Evolutionary conservation across 1,140 invertebrate species (phyloP).

Genomic region (Drosophila lowei): DNA sequence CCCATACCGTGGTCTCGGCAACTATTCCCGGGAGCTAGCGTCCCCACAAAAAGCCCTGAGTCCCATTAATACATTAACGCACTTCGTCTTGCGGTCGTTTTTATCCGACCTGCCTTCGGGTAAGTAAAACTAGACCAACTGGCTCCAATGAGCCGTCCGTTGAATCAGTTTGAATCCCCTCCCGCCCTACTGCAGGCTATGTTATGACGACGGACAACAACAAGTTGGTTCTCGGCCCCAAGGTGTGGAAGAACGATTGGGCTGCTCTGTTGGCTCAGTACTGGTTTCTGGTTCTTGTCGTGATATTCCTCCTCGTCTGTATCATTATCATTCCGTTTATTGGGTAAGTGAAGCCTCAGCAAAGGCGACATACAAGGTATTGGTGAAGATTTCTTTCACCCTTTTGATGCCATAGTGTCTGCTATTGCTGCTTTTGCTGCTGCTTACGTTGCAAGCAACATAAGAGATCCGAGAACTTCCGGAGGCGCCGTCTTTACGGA

Average conservation of each 20-base stretch:
- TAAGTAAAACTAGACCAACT: constrained; percentile 10
- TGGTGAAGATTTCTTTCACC: constrained; percentile 27
- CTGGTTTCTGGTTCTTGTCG: constrained; percentile 84
- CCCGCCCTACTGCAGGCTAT: constrained; percentile 51
- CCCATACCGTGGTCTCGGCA: background rate
- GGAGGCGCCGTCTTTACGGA: constrained; percentile 88
- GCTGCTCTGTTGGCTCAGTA: constrained; percentile 84
- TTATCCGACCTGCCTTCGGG: constrained; percentile 41
- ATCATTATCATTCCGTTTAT: constrained; percentile 87
- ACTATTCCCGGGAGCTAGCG: constrained; percentile 19
- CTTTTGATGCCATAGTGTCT: constrained; percentile 83
- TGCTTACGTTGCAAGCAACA: constrained; percentile 90
- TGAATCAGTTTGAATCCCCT: background rate
- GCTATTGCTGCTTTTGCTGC: constrained; percentile 94
- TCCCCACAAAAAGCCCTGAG: constrained; percentile 10
- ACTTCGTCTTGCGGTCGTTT: constrained; percentile 28
- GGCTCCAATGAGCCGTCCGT: background rate
- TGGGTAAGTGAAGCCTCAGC: constrained; percentile 82
- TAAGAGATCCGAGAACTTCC: constrained; percentile 90
- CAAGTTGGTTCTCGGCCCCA: constrained; percentile 66
- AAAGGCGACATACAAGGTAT: too few relatives aligned
- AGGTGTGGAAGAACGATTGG: constrained; percentile 83
- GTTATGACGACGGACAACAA: constrained; percentile 34
- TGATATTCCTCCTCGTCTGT: constrained; percentile 85
- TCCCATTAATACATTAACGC: constrained; percentile 50